Conservation (phyloP, 2,113 vertebrate genomes). For the Petromus typicus region DNA sequence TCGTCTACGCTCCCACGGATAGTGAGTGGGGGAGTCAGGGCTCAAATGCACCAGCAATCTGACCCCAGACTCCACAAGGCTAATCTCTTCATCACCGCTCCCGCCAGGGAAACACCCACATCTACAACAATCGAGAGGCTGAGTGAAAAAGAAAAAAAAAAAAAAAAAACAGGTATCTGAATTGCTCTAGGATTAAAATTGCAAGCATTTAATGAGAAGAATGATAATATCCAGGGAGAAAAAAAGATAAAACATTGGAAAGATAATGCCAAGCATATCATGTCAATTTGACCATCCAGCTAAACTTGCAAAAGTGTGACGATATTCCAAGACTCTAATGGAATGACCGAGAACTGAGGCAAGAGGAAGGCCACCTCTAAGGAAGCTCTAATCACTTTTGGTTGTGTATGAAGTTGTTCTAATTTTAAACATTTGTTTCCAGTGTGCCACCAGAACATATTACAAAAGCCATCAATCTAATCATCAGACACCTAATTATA, state of each 20-base stretch:
- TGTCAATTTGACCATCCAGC: not conserved
- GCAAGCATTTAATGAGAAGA: not conserved
- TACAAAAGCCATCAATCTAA: conserved; percentile 62
- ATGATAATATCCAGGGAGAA: not conserved
- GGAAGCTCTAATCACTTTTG: not conserved
- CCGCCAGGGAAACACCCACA: not conserved
- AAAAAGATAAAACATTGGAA: not conserved
- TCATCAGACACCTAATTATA: conserved; percentile 64
- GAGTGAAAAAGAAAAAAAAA: not conserved
- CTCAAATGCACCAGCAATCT: not conserved
- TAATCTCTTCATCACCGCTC: not conserved
- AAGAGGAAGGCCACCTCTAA: conserved; percentile 13
- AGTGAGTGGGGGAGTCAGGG: not conserved
- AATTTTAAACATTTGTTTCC: conserved; percentile 60
- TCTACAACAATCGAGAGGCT: not conserved
- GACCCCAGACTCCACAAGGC: not conserved
- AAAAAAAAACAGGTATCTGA: conserved; percentile 1
- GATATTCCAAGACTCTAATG: not conserved
- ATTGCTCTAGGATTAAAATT: conserved; percentile 20
- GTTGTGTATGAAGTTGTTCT: not conserved
- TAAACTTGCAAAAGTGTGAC: conserved; percentile 37
- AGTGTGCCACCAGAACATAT: conserved; percentile 55
- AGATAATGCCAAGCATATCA: not conserved
- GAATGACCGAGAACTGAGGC: conserved; percentile 6
- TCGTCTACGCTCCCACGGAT: not conserved